Conservation (phyloP, 2,113 vertebrate genomes). For the Pipa parva region DNA sequence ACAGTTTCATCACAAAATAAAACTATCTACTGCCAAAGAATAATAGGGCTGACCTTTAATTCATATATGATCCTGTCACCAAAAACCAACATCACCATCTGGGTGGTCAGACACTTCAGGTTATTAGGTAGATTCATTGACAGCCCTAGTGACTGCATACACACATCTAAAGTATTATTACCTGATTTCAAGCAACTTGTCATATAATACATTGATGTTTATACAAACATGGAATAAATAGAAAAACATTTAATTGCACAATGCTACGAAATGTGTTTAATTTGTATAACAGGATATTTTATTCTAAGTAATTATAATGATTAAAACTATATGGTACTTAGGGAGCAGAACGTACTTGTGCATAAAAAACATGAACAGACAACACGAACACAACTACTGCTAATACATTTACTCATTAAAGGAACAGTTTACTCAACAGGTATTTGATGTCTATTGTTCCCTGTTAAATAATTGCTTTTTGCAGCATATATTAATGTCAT, state of each 20-base stretch:
- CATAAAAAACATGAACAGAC: too few relatives aligned
- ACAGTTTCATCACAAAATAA: not conserved
- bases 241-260: not conserved
- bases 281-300: too few relatives aligned
- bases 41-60: conserved; percentile 9
- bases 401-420: too few relatives aligned
- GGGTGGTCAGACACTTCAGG: not conserved
- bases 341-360: too few relatives aligned
- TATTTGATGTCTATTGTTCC: too few relatives aligned
- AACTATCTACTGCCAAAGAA: not conserved
- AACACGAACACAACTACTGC: too few relatives aligned
- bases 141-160: not conserved
- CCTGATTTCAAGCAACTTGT: not conserved
- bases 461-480: too few relatives aligned
- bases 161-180: too few relatives aligned
- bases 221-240: not conserved
- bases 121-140: not conserved
- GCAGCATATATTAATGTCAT: too few relatives aligned
- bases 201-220: not conserved
- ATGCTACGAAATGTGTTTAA: not conserved
- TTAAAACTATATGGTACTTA: too few relatives aligned
- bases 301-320: too few relatives aligned
- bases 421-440: too few relatives aligned
- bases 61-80: not conserved
- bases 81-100: not conserved